These are phyloP conservation scores for Simalia tracyae DNA, from an alignment of 2,797 vertebrate genomes.

Conservation along the genomic window DNA sequence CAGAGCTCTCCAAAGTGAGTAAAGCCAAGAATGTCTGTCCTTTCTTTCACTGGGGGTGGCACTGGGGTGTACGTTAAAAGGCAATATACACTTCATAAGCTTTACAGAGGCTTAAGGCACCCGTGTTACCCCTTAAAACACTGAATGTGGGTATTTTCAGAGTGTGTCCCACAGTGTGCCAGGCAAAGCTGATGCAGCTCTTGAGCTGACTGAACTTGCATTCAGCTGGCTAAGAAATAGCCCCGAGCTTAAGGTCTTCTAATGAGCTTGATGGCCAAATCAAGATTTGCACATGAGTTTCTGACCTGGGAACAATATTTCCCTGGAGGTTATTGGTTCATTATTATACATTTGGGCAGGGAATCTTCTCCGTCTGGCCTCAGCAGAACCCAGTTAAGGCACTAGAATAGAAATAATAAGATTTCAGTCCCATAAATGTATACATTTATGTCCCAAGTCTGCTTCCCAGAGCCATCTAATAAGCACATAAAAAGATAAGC, in stretches of 20 bases:
- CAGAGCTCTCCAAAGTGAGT: neutral
- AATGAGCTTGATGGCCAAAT: neutral
- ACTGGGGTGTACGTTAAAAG: neutral
- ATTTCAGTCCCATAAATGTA: neutral
- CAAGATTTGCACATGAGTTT: neutral
- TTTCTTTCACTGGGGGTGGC: neutral
- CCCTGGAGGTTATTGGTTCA: neutral
- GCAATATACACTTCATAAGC: neutral
- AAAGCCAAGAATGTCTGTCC: neutral
- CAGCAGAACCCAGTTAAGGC: neutral
- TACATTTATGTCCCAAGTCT: neutral
- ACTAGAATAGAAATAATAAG: neutral
- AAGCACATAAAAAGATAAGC: neutral
- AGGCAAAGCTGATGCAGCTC: neutral
- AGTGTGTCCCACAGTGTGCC: neutral
- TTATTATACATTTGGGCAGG: neutral
- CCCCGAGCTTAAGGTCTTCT: neutral
- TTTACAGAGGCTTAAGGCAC: neutral
- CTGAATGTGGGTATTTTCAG: neutral
- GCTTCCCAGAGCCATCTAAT: neutral
- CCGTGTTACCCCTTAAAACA: neutral
- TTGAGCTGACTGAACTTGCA: neutral
- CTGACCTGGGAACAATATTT: neutral
- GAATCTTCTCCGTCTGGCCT: too few species aligned
- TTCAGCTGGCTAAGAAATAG: neutral